phyloP scores from a whole-genome alignment of 2,113 vertebrate species.

The Diphyllodes magnificus region DNA sequence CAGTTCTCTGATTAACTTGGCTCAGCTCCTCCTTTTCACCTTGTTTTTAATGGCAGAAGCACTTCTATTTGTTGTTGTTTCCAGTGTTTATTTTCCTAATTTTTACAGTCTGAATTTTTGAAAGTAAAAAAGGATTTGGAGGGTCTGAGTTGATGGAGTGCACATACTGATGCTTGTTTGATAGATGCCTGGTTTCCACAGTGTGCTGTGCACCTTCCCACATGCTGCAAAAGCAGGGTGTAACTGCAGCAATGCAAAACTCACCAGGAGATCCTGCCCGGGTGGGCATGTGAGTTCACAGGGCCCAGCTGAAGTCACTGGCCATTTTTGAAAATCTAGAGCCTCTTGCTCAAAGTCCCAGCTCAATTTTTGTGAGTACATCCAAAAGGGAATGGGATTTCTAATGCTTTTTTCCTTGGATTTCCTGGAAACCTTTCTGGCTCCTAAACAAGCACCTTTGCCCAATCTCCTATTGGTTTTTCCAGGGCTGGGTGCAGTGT shows the following conservation, averaged over 20 bases:
- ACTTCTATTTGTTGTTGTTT: not conserved
- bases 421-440: not conserved
- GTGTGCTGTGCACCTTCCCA: not conserved
- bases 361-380: not conserved
- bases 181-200: not conserved
- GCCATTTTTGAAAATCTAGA: not conserved
- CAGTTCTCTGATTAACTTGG: slow-evolving; percentile 37
- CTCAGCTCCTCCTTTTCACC: slow-evolving; percentile 32
- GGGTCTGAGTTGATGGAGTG: not conserved
- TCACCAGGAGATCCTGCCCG: not conserved
- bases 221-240: not conserved
- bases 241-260: not conserved
- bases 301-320: not conserved
- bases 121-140: not conserved
- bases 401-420: not conserved
- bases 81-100: not conserved
- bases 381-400: not conserved
- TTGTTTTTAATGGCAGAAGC: slow-evolving; percentile 14
- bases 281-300: not conserved
- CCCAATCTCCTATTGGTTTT: not conserved
- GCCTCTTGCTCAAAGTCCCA: not conserved
- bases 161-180: not conserved
- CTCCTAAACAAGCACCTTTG: not conserved
- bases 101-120: not conserved
- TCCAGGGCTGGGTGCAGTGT: not conserved